A percentile compares a stretch with the other conserved stretches of the same genome.
These are phyloP conservation scores for Samia ricini DNA, from an alignment of 1,140 invertebrate genomes.

Conservation along the genomic window DNA sequence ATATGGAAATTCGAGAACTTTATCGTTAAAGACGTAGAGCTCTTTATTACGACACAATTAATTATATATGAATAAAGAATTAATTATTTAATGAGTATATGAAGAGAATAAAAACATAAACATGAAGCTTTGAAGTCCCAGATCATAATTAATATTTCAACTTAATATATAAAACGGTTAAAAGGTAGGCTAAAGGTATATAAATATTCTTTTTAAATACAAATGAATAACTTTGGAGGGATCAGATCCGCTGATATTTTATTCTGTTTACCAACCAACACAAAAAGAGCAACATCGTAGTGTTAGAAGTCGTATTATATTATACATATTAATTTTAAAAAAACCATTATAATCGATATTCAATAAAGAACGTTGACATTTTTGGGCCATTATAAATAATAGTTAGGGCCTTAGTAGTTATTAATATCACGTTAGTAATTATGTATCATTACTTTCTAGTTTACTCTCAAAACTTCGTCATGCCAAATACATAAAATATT, in stretches of 20 bases:
- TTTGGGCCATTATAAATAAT: not conserved
- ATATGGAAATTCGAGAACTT: no score
- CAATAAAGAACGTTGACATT: not conserved
- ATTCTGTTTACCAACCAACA: not conserved
- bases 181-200: not conserved
- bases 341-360: no score
- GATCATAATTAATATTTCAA: no score
- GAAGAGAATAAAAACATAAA: no score
- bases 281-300: not conserved
- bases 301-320: no score
- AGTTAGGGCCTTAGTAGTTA: not conserved
- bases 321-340: no score
- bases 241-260: not conserved
- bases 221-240: not conserved
- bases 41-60: no score
- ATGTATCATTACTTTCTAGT: not conserved
- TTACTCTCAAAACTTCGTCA: not conserved
- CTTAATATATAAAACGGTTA: not conserved
- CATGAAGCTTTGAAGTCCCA: no score
- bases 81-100: no score
- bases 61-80: no score
- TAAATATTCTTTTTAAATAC: not conserved
- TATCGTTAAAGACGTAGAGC: no score
- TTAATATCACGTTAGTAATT: not conserved
- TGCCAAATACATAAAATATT: not conserved